Evolutionary conservation across 2,888 invertebrate genomes (phyloP), one percentile per base, ranked within the genome.

Genomic region (Autographa gamma): DNA sequence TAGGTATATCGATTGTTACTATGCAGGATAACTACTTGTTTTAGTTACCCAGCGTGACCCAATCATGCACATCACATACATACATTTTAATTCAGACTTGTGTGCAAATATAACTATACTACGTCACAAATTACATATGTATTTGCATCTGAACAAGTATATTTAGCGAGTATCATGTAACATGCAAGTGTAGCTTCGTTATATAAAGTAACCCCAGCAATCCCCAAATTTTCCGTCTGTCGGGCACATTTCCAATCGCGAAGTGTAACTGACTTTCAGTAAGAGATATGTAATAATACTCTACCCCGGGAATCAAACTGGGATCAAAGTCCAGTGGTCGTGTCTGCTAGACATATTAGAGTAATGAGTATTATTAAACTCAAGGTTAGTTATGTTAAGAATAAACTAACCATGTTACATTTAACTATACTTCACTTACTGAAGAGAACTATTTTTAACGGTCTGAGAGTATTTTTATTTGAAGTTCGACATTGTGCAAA

Each of bases 311-410:
- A 74, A 13, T 67, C 18, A 32, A 66, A 71, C 59, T 11, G 48
- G 62, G 62, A 18, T 58, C 76, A 76, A 77, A 76, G 80, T 77
- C 77, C 80, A 58, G n/a, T 48, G 48, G 48, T 8, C 60, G 52
- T 31, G 32, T 52, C 54, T 58, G 60, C 52, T 56, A 66, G 69
- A 62, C 75, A 58, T 25, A 25, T 34, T 63, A 63, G 60, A 80
- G 67, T 76, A 77, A 77, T 71, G 77, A 77, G 54, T 68, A 76
- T 80, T 76, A 77, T 77, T 80, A 77, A 76, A 71, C 63, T 65
- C 65, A 79, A 75, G 71, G 80, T 69, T 64, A 68, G 60, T 67
- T 65, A 76, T 59, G 61, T 67, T 60, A 16, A 63, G 62, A 16
- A 31, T 25, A 43, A 19, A 69, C 41, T 59, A 62, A 38, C 60